Evolutionary conservation across 2,888 invertebrate genomes (phyloP).

Genomic region (Brachyptera putata): DNA sequence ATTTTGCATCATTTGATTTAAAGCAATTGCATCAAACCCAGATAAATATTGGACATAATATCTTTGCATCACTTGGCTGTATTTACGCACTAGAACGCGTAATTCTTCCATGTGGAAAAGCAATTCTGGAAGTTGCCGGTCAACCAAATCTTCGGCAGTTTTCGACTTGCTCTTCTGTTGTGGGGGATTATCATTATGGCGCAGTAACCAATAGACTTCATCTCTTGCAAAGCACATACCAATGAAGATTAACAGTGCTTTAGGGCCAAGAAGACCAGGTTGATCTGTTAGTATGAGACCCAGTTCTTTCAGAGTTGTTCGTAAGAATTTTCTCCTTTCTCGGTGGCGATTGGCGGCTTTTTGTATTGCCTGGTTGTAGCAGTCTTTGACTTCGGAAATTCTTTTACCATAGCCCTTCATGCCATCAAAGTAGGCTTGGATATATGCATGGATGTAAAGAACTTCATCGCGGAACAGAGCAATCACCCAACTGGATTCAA

Average conservation of each 20-base stretch:
- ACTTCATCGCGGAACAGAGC: slow-evolving; percentile 96
- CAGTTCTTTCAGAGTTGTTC: slow-evolving; percentile 92
- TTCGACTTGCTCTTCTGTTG: slow-evolving; percentile 78
- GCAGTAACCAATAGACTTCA: slow-evolving; percentile 93
- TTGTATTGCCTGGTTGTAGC: slow-evolving; percentile 83
- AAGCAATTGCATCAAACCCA: slow-evolving; percentile 90
- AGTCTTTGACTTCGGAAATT: slow-evolving; percentile 93
- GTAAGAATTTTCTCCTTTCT: slow-evolving; percentile 91
- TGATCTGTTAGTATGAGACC: slow-evolving; percentile 95
- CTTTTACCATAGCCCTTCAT: slow-evolving; percentile 92
- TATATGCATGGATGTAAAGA: slow-evolving; percentile 89
- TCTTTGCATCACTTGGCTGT: slow-evolving; percentile 93
- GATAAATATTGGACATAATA: slow-evolving; percentile 97
- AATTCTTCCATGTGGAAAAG: slow-evolving; percentile 98
- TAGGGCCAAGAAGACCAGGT: slow-evolving; percentile 95
- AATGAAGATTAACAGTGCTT: slow-evolving; percentile 94
- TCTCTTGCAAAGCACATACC: slow-evolving; percentile 93
- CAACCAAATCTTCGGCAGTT: slow-evolving; percentile 88
- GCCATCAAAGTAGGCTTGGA: slow-evolving; percentile 88
- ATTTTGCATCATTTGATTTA: slow-evolving; percentile 80
- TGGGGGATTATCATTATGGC: slow-evolving; percentile 96
- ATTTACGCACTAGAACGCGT: slow-evolving; percentile 84
- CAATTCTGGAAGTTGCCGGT: slow-evolving; percentile 93
- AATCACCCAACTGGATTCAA: slow-evolving; percentile 92
- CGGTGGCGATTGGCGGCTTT: slow-evolving; percentile 89